Evolutionary conservation across 2,888 invertebrate genomes (phyloP), one percentile per base, ranked within the genome.

Genomic region (Himalopsyche tibetana): DNA sequence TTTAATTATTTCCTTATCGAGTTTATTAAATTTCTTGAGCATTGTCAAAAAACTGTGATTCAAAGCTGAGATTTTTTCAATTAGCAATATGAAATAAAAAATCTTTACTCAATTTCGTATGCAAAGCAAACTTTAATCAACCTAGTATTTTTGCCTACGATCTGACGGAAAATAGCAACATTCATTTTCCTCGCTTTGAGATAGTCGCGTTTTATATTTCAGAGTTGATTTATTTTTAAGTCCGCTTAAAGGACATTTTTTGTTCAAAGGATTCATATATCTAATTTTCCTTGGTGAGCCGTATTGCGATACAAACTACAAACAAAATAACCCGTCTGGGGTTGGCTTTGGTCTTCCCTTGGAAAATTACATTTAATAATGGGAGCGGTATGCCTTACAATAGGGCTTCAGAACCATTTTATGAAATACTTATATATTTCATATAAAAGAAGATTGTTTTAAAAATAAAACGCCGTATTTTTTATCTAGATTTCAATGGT

Each of bases 141-240:
- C 2, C 51, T 15, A 15, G 15, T 51, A 51, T 51, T 51, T 51
- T 51, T 51, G 15, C 15, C 15, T 51, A 51, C 28, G 19, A 63
- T 28, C 19, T 19, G 19, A n/a, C 63, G 63, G 19, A 63, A 63
- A 63, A 63, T 63, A 19, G 63, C 11, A 63, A 63, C 19, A 63
- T 63, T n/a, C 63, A 63, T 63, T 63, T 63, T 63, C 28, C 63
- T 63, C 63, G n/a, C 63, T n/a, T 63, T 19, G 28, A 63, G 19
- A 0, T n/a, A 6, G 19, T 63, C 63, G 28, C 28, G 19, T 63
- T 63, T 63, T 63, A 19, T 63, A 19, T 63, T 63, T 63, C 63
- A 63, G 63, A 63, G 63, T 63, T 63, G 63, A 63, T 63, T 63
- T 63, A 63, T 63, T 63, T 63, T 63, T 63, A 28, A 63, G 63